A percentile compares a stretch with the other conserved stretches of the same genome.
phyloP scores from a whole-genome alignment of 2,888 invertebrate genomes.

The Agelastica alni region DNA sequence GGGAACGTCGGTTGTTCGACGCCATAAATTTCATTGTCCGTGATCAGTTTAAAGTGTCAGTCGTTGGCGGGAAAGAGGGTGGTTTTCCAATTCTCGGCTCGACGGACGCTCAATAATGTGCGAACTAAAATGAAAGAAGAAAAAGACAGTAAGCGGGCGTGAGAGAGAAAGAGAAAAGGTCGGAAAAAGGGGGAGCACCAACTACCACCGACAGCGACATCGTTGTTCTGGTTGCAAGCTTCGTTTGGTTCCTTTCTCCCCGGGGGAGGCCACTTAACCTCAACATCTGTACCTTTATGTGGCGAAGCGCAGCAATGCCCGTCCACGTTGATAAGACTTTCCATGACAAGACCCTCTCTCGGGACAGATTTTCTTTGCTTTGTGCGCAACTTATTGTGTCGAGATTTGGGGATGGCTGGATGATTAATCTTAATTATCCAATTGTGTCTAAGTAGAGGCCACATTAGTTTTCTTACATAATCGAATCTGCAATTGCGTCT shows the following conservation, averaged over 20 bases:
- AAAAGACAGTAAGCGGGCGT: too few species aligned
- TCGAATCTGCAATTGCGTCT: too few species aligned
- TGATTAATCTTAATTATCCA: too few species aligned
- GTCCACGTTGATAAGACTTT: conserved; percentile 24
- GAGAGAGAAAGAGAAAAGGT: conserved; percentile 58
- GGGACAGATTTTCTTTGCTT: conserved; percentile 24
- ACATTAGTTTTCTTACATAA: too few species aligned
- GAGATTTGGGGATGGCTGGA: not conserved
- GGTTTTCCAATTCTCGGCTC: conserved; percentile 64
- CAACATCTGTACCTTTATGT: conserved; percentile 38
- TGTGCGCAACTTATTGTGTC: conserved; percentile 9
- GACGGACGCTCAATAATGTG: conserved; percentile 67
- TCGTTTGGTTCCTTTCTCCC: conserved; percentile 56
- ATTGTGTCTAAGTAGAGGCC: too few species aligned
- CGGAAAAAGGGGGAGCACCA: conserved; percentile 41
- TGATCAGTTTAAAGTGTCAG: conserved; percentile 56
- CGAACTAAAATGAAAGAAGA: too few species aligned
- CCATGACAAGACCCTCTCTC: conserved; percentile 24
- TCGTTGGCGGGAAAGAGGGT: conserved; percentile 51
- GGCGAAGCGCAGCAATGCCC: conserved; percentile 15
- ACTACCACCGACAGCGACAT: conserved; percentile 27
- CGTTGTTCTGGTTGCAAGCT: conserved; percentile 58
- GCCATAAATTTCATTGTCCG: conserved; percentile 53
- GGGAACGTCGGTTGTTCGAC: conserved; percentile 12
- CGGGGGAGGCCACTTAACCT: conserved; percentile 53